Percentiles rank a stretch among this genome's conserved stretches.
These are phyloP conservation scores for Tenrec ecaudatus DNA, from an alignment of 2,113 vertebrate genomes.

Conservation along the genomic window DNA sequence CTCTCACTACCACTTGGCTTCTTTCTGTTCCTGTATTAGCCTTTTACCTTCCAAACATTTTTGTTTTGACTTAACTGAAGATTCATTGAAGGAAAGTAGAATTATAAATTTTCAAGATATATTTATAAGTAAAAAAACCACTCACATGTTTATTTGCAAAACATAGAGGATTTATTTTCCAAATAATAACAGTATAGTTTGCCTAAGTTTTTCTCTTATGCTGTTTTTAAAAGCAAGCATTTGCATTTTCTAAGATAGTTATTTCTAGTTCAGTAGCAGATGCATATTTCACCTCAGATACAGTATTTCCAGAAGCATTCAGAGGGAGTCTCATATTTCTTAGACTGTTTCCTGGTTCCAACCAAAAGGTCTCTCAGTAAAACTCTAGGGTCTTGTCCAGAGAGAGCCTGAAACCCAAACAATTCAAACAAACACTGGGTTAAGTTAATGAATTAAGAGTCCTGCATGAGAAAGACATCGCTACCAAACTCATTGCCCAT, in stretches of 20 bases:
- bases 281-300: constrained; percentile 70
- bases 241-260: constrained; percentile 22
- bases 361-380: constrained; percentile 79
- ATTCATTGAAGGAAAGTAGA: background rate
- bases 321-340: constrained; percentile 80
- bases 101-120: background rate
- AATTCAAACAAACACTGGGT: background rate
- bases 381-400: constrained; percentile 72
- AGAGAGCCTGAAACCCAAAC: constrained; percentile 73
- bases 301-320: constrained; percentile 91
- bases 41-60: background rate
- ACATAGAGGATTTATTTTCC: constrained; percentile 84
- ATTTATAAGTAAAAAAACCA: constrained; percentile 49
- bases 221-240: constrained; percentile 59
- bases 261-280: constrained; percentile 61
- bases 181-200: constrained; percentile 39
- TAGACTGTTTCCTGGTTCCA: constrained; percentile 81
- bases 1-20: background rate
- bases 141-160: constrained; percentile 78
- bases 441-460: background rate
- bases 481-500: too few relatives aligned
- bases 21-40: constrained; percentile 6
- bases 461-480: too few relatives aligned
- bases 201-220: constrained; percentile 18
- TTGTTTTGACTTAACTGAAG: background rate